phyloP scores from a whole-genome alignment of 2,113 vertebrate genomes.

The Thalassoma bifasciatum region DNA sequence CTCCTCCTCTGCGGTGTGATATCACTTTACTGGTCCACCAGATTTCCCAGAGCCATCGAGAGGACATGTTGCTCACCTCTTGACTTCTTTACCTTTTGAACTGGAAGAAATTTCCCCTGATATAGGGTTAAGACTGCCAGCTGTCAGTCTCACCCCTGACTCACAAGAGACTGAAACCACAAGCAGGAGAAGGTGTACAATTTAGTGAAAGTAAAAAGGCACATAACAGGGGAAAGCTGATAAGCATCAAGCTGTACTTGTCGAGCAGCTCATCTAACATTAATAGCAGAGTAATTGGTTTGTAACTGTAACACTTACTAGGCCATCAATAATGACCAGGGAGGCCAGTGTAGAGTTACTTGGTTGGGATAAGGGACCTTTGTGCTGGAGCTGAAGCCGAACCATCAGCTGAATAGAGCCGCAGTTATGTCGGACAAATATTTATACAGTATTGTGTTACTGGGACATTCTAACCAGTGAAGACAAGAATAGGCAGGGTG shows the following conservation, averaged over 20 bases:
- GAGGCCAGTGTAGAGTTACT: slow-evolving; percentile 78
- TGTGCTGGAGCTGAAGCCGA: slow-evolving; percentile 66
- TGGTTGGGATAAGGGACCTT: slow-evolving; percentile 67
- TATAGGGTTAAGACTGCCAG: slow-evolving; percentile 67
- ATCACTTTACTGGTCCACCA: slow-evolving; percentile 83
- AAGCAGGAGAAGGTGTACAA: slow-evolving; percentile 49
- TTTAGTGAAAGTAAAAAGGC: slow-evolving; percentile 69
- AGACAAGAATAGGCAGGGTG: slow-evolving; percentile 80
- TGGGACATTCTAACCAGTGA: slow-evolving; percentile 75
- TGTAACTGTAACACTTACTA: slow-evolving; percentile 87
- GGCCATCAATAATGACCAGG: slow-evolving; percentile 84
- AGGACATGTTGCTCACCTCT: slow-evolving; percentile 77
- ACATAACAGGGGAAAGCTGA: slow-evolving; percentile 69
- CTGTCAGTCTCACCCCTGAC: slow-evolving; percentile 77
- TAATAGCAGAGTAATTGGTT: slow-evolving; percentile 88
- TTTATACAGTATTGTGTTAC: slow-evolving; percentile 83
- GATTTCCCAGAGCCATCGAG: slow-evolving; percentile 79
- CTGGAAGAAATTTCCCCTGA: slow-evolving; percentile 54
- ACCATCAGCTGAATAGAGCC: slow-evolving; percentile 77
- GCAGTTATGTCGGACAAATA: slow-evolving; percentile 84
- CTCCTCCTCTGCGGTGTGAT: slow-evolving; percentile 63
- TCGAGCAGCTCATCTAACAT: slow-evolving; percentile 83
- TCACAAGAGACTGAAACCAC: slow-evolving; percentile 59
- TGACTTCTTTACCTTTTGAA: slow-evolving; percentile 84
- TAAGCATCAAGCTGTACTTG: slow-evolving; percentile 80